Conservation (phyloP, 2,888 invertebrate genomes). For the Epinotia brunnichana region DNA sequence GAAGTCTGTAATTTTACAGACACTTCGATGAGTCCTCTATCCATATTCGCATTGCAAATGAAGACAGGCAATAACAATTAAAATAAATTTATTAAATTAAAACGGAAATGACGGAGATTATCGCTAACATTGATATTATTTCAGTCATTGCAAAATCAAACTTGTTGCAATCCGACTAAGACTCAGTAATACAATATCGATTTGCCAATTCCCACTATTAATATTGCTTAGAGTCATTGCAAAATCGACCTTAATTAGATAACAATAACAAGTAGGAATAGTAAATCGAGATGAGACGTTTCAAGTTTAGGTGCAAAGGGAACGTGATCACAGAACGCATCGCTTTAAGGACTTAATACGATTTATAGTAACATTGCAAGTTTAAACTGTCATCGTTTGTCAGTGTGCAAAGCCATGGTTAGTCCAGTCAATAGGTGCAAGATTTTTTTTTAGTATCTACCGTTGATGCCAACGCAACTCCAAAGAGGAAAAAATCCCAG, state of each 20-base stretch:
- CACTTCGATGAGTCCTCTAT: not conserved
- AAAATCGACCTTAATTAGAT: not conserved
- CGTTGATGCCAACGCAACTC: too few relatives aligned
- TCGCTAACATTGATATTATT: not conserved
- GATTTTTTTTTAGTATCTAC: too few relatives aligned
- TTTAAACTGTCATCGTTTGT: slow-evolving; percentile 34
- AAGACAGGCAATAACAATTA: not conserved
- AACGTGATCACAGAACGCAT: slow-evolving; percentile 10
- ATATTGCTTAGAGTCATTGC: not conserved
- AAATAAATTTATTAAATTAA: not conserved
- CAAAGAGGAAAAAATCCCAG: too few relatives aligned
- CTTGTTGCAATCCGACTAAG: not conserved
- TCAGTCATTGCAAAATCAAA: not conserved
- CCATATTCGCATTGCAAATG: not conserved
- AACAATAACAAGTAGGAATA: not conserved
- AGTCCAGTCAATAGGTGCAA: not conserved
- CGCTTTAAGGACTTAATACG: slow-evolving; percentile 6
- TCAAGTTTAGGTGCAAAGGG: not conserved
- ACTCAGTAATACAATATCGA: not conserved
- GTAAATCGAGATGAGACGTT: not conserved
- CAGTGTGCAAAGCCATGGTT: slow-evolving; percentile 17
- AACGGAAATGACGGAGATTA: slow-evolving; percentile 7
- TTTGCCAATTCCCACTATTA: not conserved
- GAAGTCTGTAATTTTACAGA: too few relatives aligned
- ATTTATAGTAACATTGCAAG: slow-evolving; percentile 33